Percentiles rank a stretch among this genome's conserved stretches.
phyloP scores from a whole-genome alignment of 2,113 vertebrate genomes.

The Condylura cristata region DNA sequence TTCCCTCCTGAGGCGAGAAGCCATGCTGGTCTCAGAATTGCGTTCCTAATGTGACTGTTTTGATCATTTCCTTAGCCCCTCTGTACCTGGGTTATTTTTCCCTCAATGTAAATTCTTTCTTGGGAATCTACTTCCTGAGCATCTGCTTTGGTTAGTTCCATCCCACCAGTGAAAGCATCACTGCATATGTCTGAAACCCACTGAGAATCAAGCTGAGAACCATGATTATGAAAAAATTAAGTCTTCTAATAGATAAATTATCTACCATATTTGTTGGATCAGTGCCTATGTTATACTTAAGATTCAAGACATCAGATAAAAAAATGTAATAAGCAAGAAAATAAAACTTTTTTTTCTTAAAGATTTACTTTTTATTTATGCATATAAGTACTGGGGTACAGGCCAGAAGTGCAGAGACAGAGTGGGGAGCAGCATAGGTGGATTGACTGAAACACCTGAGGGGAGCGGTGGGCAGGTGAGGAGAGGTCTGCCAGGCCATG shows the following conservation, averaged over 20 bases:
- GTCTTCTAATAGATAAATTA: neutral
- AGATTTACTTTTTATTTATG: no score
- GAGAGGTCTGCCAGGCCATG: no score
- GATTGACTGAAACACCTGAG: no score
- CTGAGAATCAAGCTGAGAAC: neutral
- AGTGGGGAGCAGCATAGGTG: no score
- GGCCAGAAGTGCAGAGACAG: no score
- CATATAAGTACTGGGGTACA: no score
- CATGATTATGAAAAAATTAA: neutral
- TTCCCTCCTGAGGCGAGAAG: conserved; percentile 56
- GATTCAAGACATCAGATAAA: neutral
- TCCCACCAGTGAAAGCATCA: neutral
- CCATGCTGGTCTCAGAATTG: neutral
- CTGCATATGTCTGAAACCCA: neutral
- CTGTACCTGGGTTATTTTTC: neutral
- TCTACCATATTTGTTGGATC: neutral
- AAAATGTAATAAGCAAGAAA: neutral
- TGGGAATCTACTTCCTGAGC: neutral
- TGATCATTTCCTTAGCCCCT: neutral
- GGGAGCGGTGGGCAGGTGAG: no score
- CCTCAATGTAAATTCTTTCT: neutral
- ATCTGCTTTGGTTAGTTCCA: neutral
- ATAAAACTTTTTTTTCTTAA: no score
- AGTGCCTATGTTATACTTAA: neutral
- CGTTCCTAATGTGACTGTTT: neutral